Conservation (phyloP, 2,888 invertebrate species). For the Nephrotoma appendiculata region DNA sequence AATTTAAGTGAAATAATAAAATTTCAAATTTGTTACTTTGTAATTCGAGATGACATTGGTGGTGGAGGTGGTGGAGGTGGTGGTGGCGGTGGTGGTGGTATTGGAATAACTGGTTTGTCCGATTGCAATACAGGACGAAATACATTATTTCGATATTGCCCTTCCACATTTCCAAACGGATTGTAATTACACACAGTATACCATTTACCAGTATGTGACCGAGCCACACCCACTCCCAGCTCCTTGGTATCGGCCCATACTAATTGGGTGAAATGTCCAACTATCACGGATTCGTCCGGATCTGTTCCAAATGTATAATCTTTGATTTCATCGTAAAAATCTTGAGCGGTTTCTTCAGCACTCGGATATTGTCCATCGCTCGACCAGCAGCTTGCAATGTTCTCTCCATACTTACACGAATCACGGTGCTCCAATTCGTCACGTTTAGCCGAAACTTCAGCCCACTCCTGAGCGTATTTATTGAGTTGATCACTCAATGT, state of each 20-base stretch:
- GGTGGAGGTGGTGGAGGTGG: neutral
- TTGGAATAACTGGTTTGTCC: neutral
- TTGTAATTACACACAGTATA: neutral
- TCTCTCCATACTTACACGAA: constrained; percentile 66
- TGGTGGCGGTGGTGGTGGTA: neutral
- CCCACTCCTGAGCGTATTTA: neutral
- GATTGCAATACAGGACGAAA: neutral
- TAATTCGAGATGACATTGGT: neutral
- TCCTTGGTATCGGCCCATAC: neutral
- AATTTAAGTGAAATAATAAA: neutral
- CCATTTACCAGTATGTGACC: neutral
- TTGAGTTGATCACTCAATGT: neutral
- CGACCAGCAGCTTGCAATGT: constrained; percentile 57
- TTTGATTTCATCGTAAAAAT: neutral
- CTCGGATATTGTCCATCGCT: neutral
- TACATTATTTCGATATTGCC: neutral
- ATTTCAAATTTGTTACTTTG: neutral
- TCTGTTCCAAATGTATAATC: neutral
- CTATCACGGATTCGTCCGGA: neutral
- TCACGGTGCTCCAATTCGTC: constrained; percentile 58
- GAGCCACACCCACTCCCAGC: neutral
- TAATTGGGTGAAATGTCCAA: neutral
- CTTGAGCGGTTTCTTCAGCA: neutral
- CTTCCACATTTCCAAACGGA: neutral
- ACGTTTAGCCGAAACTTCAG: constrained; percentile 38